These are phyloP conservation scores for Cardiocondyla obscurior DNA, from an alignment of 1,140 invertebrate species.

Conservation along the genomic window DNA sequence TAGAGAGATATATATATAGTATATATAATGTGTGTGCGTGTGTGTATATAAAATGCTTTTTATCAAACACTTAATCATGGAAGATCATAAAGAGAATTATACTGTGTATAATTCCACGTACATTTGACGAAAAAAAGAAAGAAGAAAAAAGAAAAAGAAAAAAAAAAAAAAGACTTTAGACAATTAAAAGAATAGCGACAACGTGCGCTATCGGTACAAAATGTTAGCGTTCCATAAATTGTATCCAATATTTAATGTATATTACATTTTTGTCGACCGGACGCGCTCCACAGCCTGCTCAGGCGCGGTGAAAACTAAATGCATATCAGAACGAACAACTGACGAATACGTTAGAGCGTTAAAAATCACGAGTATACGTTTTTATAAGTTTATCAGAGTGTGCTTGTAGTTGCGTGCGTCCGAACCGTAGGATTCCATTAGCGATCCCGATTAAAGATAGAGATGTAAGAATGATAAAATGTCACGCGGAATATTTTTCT, in stretches of 20 bases:
- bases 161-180: not conserved
- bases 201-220: not conserved
- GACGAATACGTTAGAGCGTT: not conserved
- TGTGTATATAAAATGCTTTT: no score
- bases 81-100: not conserved
- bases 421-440: slow-evolving; percentile 37
- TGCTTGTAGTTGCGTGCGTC: slow-evolving; percentile 16
- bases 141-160: not conserved
- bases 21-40: no score
- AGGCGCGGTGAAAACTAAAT: slow-evolving; percentile 20
- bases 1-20: not conserved
- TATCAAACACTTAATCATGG: not conserved
- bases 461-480: not conserved
- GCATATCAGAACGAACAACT: slow-evolving; percentile 38
- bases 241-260: not conserved
- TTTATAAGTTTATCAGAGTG: slow-evolving; percentile 42
- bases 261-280: not conserved
- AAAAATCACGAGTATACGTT: not conserved
- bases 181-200: not conserved
- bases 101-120: not conserved
- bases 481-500: not conserved
- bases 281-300: not conserved
- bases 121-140: not conserved
- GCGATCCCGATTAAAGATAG: slow-evolving; percentile 5
- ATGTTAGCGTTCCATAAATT: not conserved